Conservation (phyloP, 64 coral and sea anemone species). For the Astreopora myriophthalma region DNA sequence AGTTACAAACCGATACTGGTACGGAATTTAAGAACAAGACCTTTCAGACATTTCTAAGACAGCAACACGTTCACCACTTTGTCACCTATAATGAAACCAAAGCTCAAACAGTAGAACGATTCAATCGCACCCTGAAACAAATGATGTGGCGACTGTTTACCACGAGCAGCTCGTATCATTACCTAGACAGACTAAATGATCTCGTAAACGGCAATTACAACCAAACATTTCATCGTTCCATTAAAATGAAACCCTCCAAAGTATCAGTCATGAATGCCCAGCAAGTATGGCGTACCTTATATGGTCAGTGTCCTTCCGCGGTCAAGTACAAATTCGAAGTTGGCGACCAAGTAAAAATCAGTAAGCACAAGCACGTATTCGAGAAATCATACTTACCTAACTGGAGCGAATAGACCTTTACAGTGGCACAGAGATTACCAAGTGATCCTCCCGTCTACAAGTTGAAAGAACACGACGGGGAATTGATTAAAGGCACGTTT, state of each 20-base stretch:
- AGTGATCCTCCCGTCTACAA: background rate
- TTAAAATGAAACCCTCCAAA: slow-evolving; percentile 23
- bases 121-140: slow-evolving; percentile 9
- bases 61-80: slow-evolving; percentile 1
- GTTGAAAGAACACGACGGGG: slow-evolving; percentile 13
- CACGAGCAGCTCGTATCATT: background rate
- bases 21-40: slow-evolving; percentile 43
- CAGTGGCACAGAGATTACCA: background rate
- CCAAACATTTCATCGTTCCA: slow-evolving; percentile 11
- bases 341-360: slow-evolving; percentile 47
- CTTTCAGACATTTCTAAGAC: slow-evolving; percentile 26
- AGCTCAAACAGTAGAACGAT: slow-evolving; percentile 19
- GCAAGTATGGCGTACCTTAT: slow-evolving; percentile 47
- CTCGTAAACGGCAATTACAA: slow-evolving; percentile 34
- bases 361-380: slow-evolving; percentile 28
- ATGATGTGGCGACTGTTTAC: slow-evolving; percentile 54
- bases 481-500: slow-evolving; percentile 33
- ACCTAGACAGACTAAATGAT: slow-evolving; percentile 19
- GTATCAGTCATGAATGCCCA: slow-evolving; percentile 36
- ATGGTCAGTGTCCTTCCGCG: background rate
- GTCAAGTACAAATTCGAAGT: slow-evolving; percentile 35
- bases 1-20: slow-evolving; percentile 17
- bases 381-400: slow-evolving; percentile 27
- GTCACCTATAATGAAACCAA: slow-evolving; percentile 53
- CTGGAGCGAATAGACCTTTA: slow-evolving; percentile 47